Evolutionary conservation across 2,113 vertebrate species (phyloP).

Genomic region (Strigops habroptila): DNA sequence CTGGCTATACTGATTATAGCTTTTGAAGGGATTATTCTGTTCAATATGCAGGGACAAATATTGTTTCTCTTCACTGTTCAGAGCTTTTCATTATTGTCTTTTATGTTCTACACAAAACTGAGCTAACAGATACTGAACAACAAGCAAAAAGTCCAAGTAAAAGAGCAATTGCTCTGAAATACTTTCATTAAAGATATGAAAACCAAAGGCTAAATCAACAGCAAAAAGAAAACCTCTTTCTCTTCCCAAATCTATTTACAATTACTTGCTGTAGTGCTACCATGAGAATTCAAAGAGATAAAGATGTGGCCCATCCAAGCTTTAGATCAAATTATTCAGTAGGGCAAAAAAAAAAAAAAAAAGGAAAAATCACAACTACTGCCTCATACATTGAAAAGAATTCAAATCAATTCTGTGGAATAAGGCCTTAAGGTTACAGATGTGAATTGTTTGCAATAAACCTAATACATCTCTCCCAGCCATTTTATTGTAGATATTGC

Average conservation of each 20-base stretch:
- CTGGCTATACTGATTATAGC: not conserved
- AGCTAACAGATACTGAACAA: not conserved
- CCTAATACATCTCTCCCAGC: not conserved
- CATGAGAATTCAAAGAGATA: not conserved
- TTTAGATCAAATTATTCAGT: not conserved
- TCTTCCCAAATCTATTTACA: not conserved
- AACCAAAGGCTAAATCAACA: not conserved
- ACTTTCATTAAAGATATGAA: not conserved
- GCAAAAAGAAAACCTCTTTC: not conserved
- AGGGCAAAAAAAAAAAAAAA: not conserved
- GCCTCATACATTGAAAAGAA: not conserved
- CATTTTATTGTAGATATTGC: not conserved
- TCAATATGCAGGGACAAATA: not conserved
- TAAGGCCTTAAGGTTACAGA: slow-evolving; percentile 32
- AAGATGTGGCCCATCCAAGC: not conserved
- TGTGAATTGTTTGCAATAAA: slow-evolving; percentile 31
- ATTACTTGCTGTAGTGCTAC: not conserved
- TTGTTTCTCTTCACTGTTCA: not conserved
- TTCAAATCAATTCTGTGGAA: slow-evolving; percentile 14
- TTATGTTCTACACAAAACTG: not conserved
- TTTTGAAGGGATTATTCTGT: not conserved
- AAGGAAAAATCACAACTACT: not conserved
- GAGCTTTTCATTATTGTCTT: not conserved
- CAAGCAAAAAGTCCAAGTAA: not conserved
- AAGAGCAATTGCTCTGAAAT: not conserved